These are phyloP conservation scores for Leucosticte australis DNA, from an alignment of 2,113 vertebrate species.

Conservation along the genomic window DNA sequence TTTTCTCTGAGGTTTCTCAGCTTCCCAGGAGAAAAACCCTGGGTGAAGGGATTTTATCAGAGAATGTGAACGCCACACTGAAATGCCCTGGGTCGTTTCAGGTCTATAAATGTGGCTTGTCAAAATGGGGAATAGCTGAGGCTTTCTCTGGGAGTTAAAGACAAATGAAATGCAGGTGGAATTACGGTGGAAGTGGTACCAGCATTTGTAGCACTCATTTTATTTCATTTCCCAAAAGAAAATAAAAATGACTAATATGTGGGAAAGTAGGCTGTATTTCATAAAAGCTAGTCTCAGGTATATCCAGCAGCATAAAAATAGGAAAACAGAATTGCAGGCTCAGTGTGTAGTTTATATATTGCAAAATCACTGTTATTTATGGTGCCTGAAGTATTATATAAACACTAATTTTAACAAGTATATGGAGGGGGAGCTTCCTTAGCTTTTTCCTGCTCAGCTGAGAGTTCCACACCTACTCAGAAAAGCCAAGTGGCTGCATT, in stretches of 20 bases:
- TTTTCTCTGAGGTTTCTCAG: no score
- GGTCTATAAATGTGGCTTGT: neutral
- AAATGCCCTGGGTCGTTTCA: neutral
- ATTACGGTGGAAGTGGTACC: neutral
- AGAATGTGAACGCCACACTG: no score
- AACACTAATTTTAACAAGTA: neutral
- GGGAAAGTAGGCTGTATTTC: neutral
- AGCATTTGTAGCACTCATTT: neutral
- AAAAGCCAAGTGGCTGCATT: neutral
- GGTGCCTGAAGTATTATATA: neutral
- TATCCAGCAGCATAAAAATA: neutral
- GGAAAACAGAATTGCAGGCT: neutral
- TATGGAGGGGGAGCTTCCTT: neutral
- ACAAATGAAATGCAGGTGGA: neutral
- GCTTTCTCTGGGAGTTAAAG: neutral
- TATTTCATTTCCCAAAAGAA: neutral
- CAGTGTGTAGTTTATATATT: neutral
- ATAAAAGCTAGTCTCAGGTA: neutral
- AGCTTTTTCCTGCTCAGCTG: neutral
- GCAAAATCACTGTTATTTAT: neutral
- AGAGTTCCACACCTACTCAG: neutral
- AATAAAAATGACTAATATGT: neutral
- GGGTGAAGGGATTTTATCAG: no score
- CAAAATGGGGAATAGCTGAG: neutral
- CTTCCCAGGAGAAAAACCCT: no score